phyloP scores from a whole-genome alignment of 2,888 invertebrate genomes.

The Chloromyia formosa region DNA sequence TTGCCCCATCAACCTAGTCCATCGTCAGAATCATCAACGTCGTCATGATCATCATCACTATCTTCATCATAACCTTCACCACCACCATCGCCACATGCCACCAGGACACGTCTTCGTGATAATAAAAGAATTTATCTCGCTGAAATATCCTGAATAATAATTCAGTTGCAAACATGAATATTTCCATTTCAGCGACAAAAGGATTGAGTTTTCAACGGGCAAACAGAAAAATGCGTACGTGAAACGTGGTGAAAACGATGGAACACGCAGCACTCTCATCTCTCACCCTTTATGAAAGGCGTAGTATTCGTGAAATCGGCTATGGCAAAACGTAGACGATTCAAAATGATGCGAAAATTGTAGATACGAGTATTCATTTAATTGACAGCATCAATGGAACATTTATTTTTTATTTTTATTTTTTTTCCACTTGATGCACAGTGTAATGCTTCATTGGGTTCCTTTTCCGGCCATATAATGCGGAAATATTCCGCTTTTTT shows the following conservation, averaged over 20 bases:
- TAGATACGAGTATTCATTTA: not conserved
- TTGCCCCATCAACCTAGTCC: too few species aligned
- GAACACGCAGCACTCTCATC: too few species aligned
- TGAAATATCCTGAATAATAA: constrained; percentile 29
- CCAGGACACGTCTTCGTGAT: not conserved
- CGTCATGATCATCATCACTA: not conserved
- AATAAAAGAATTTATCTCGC: constrained; percentile 12
- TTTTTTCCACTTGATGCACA: not conserved
- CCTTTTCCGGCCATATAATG: too few species aligned
- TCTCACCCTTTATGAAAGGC: too few species aligned
- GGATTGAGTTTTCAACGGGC: not conserved
- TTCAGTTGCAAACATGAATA: constrained; percentile 29
- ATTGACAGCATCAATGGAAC: not conserved
- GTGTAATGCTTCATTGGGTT: not conserved
- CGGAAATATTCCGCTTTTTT: not conserved
- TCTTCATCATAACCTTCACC: not conserved
- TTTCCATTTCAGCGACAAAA: constrained; percentile 9
- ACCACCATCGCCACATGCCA: too few species aligned
- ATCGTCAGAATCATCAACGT: too few species aligned
- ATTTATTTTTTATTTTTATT: not conserved
- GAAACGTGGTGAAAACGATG: too few species aligned
- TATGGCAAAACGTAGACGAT: not conserved
- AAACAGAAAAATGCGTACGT: not conserved
- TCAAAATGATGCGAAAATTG: constrained; percentile 1
- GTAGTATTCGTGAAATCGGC: too few species aligned